Base-by-base conservation (phyloP, 2,797 vertebrate species). In the Buphagus erythrorhynchus region DNA sequence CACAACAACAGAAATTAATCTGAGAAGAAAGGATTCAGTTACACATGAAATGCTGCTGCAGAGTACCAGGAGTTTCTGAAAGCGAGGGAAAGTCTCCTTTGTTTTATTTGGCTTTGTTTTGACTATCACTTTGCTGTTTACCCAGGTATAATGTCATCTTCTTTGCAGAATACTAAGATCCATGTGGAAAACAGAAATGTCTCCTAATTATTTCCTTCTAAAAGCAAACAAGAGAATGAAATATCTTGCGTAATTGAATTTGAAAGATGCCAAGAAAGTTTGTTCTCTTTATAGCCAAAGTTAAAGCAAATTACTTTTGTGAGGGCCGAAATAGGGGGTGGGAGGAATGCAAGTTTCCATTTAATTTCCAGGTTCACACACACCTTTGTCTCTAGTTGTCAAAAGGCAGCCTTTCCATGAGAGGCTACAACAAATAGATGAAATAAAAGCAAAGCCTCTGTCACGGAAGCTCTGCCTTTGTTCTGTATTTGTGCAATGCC, bases 151-250 rank as follows among this genome's bases (percentile, higher is more conserved):
- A 96, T 94, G 67, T 81, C 78, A 93, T 81, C 52, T 92, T 96
- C 88, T 89, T 95, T 91, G 35, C 42, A 96, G 83, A 97, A 95
- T 90, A 91, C 71, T 82, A 95, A 95, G 95, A 94, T 95, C 82
- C 89, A 73, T 62, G 84, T 80, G 71, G 85, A 95, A 98, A 97
- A 96, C 76, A 89, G 74, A 97, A 97, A 94, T 80, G 90, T 84
- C 76, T 97, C 67, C 67, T 98, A 94, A 96, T 97, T 96, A 95
- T 97, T 97, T 97, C 93, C 77, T 86, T 91, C 68, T 94, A 65
- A 95, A 96, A 84, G 84, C 90, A 97, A 98, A 97, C 77, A 96
- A 91, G 71, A 93, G 67, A 91, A 96, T 69, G 80, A 75, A 94
- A 92, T 58, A 51, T 65, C 94, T 96, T 85, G 85, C 96, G 92